Conservation (phyloP, 2,888 invertebrate species). For the Philaethria dido region DNA sequence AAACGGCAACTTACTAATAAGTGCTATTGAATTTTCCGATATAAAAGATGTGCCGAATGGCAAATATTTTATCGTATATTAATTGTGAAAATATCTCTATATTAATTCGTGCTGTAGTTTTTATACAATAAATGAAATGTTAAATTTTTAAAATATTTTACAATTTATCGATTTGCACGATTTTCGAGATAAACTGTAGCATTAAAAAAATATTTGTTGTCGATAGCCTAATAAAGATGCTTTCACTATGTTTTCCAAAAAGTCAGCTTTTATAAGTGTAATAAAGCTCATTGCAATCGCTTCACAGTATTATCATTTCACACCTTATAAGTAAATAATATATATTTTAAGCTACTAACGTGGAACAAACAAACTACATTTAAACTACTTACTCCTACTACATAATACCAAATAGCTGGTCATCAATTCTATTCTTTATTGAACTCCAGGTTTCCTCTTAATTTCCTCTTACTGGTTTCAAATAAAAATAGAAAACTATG, state of each 20-base stretch:
- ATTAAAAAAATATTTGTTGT: no score
- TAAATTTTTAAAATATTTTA: no score
- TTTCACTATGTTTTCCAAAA: no score
- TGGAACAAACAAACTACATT: neutral
- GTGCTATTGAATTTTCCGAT: neutral
- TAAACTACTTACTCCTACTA: conserved; percentile 8
- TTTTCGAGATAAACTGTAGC: neutral
- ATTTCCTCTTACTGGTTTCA: conserved; percentile 41
- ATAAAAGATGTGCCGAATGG: neutral
- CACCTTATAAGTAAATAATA: neutral
- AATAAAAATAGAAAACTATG: conserved; percentile 55
- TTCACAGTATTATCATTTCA: no score
- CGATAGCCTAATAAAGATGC: no score
- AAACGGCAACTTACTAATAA: neutral
- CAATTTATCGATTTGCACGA: no score
- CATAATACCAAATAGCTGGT: conserved; percentile 48
- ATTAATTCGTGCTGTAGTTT: neutral
- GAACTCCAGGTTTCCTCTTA: conserved; percentile 47
- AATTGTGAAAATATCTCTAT: neutral
- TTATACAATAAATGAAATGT: no score
- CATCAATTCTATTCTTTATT: conserved; percentile 56
- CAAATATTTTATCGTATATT: neutral
- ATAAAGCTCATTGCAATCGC: no score
- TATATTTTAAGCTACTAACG: neutral
- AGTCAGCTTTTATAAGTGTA: no score